Percentiles rank a stretch among this genome's conserved stretches.
Evolutionary conservation across 2,797 vertebrate genomes (phyloP).

Genomic region (Heteromormyrus szaboi): DNA sequence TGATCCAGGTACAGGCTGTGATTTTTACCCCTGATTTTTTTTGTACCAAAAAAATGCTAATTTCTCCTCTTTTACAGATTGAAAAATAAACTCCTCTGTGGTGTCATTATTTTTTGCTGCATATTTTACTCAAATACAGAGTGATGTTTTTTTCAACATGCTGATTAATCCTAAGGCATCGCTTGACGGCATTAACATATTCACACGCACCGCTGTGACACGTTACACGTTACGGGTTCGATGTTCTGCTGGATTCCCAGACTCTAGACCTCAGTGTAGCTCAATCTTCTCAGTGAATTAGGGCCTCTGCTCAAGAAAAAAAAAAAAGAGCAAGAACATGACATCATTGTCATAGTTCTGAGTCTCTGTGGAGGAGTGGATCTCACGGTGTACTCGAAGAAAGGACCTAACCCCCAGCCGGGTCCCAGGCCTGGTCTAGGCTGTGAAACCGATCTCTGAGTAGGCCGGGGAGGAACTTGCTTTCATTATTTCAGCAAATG

Average conservation of each 20-base stretch:
- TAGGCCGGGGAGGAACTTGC: background rate
- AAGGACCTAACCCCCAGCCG: background rate
- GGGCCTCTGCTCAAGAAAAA: background rate
- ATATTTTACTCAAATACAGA: background rate
- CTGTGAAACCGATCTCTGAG: background rate
- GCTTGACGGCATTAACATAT: background rate
- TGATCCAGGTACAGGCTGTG: constrained; percentile 1
- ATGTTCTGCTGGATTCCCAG: background rate
- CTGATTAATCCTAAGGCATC: background rate
- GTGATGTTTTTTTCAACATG: background rate
- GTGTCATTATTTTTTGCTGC: background rate
- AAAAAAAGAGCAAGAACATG: background rate
- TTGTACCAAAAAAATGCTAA: background rate
- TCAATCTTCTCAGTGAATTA: background rate
- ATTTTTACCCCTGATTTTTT: background rate
- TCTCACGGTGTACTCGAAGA: background rate
- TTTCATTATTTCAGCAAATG: constrained; percentile 7
- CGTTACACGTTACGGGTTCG: background rate
- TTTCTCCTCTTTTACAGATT: background rate
- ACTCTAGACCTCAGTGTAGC: background rate
- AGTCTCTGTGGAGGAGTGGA: background rate
- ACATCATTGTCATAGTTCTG: background rate
- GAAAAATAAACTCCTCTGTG: background rate
- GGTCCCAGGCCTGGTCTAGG: background rate
- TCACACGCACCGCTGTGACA: background rate